Base-by-base conservation (phyloP, 2,888 invertebrate genomes). In the Celastrina argiolus region DNA sequence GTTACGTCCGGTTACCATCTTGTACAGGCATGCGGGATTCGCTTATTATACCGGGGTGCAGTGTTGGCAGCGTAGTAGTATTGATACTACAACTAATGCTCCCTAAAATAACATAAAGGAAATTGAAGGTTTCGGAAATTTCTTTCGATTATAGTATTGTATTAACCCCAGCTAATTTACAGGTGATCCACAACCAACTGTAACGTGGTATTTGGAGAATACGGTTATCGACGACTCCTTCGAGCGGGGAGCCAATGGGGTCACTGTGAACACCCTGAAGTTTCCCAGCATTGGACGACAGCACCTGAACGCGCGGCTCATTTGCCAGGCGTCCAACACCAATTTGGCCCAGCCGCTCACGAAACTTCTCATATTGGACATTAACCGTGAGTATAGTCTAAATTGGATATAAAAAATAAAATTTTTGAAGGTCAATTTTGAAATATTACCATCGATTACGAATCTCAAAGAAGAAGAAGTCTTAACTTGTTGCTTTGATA, bases 371-470 rank as follows among this genome's bases (percentile, higher is more conserved):
- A 94, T 96, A 74, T 91, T 97, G 82, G 95, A 97, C 84, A 93
- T 97, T 72, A 96, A 97, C 85, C 92, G 97, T 97, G 91, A 96
- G 97, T 96, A 80, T n/a, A n/a, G n/a, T n/a, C n/a, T n/a, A n/a
- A n/a, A n/a, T n/a, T n/a, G n/a, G n/a, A n/a, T n/a, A n/a, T n/a
- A n/a, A n/a, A n/a, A n/a, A n/a, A n/a, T n/a, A n/a, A n/a, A n/a
- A n/a, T n/a, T n/a, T n/a, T n/a, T n/a, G n/a, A n/a, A n/a, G n/a
- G n/a, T n/a, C n/a, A n/a, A n/a, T n/a, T n/a, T n/a, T n/a, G n/a
- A n/a, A n/a, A n/a, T n/a, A n/a, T n/a, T n/a, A n/a, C n/a, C n/a
- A n/a, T n/a, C n/a, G n/a, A n/a, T n/a, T n/a, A n/a, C n/a, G n/a
- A n/a, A n/a, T n/a, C n/a, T n/a, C n/a, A n/a, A n/a, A n/a, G n/a